Percentiles rank a stretch among this genome's conserved stretches.
Conservation (phyloP, 64 coral and sea anemone species). For the Acropora tenuis region DNA sequence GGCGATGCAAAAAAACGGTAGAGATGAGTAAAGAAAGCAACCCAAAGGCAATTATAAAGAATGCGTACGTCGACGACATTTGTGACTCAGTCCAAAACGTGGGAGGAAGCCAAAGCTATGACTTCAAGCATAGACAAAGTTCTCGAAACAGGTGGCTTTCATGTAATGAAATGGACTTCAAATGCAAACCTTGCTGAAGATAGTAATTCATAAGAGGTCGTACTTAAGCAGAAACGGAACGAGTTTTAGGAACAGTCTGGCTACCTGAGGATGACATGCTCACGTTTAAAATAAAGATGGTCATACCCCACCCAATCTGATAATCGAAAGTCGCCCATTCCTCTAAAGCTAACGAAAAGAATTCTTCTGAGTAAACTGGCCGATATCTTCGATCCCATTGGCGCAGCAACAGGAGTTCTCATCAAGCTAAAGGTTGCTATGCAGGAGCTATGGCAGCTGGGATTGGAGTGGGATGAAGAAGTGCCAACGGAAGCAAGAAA, state of each 20-base stretch:
- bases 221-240: conserved; percentile 18
- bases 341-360: conserved; percentile 27
- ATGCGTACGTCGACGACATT: too few species aligned
- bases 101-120: conserved; percentile 13
- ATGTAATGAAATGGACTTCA: too few species aligned
- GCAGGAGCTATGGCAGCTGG: conserved; percentile 44
- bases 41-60: too few species aligned
- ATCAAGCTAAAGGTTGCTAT: conserved; percentile 48
- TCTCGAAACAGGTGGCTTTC: conserved; percentile 17
- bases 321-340: not conserved
- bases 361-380: conserved; percentile 48
- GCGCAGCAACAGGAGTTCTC: conserved; percentile 32
- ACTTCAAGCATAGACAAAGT: conserved; percentile 39
- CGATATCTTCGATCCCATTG: conserved; percentile 55
- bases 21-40: not conserved
- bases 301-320: not conserved
- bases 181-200: too few species aligned
- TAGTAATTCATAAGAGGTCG: not conserved
- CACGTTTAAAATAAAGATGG: conserved; percentile 20
- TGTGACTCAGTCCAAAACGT: not conserved
- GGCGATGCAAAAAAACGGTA: conserved; percentile 53
- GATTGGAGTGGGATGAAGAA: conserved; percentile 54
- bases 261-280: conserved; percentile 26
- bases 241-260: conserved; percentile 47
- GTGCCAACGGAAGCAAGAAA: conserved; percentile 20